Evolutionary conservation across 2,888 invertebrate genomes (phyloP).

Genomic region (Sarcophaga variegata): DNA sequence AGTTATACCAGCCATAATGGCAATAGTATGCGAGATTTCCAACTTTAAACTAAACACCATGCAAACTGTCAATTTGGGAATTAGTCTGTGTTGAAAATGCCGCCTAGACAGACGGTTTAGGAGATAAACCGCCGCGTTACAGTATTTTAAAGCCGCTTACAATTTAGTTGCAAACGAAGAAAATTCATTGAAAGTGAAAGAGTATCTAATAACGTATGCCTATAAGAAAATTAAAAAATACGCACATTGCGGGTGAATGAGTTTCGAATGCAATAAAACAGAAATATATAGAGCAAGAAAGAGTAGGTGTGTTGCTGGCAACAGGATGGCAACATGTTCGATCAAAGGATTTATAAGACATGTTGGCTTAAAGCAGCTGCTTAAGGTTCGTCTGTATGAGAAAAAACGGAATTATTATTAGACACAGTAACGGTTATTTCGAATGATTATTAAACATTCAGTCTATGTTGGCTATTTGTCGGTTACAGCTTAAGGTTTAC

Average conservation of each 20-base stretch:
- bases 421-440: constrained; percentile 43
- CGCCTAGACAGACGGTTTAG: constrained; percentile 56
- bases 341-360: constrained; percentile 30
- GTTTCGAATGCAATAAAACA: too few species aligned
- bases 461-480: constrained; percentile 68
- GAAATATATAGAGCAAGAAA: too few species aligned
- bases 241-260: too few species aligned
- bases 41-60: constrained; percentile 38
- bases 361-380: background rate
- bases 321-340: constrained; percentile 29
- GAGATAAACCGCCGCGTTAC: background rate
- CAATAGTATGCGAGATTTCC: constrained; percentile 37
- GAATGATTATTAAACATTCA: constrained; percentile 49
- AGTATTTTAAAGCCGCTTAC: background rate
- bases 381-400: background rate
- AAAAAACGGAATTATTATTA: constrained; percentile 24
- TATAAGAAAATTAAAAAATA: too few species aligned
- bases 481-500: constrained; percentile 58
- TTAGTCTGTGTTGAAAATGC: constrained; percentile 70
- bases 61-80: constrained; percentile 41
- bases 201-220: too few species aligned
- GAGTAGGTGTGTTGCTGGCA: background rate
- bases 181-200: background rate
- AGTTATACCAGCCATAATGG: background rate
- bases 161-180: background rate